A percentile compares a stretch with the other conserved stretches of the same genome.
Evolutionary conservation across 30 jellyfish, hydroid and myxozoan genomes (phyloP).

Genomic region (Aurelia coerulea): DNA sequence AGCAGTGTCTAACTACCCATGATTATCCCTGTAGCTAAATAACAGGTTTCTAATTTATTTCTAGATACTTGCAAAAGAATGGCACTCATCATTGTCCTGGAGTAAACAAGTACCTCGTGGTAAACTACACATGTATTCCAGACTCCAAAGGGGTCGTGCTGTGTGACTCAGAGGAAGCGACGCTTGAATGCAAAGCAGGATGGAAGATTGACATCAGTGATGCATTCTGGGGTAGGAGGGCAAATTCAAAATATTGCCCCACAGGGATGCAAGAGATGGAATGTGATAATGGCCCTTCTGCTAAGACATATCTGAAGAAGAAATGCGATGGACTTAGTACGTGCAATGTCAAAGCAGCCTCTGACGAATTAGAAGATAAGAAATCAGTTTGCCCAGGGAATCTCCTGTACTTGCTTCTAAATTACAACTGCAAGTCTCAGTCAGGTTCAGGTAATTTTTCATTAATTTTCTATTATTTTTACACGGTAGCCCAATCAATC

Average conservation of each 20-base stretch:
- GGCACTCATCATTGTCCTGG: constrained; percentile 97
- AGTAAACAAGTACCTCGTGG: constrained; percentile 89
- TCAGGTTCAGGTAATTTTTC: not conserved
- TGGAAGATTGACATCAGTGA: constrained; percentile 93
- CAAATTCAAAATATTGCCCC: constrained; percentile 86
- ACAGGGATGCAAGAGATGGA: constrained; percentile 88
- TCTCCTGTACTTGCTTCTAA: constrained; percentile 79
- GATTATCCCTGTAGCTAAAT: too few relatives aligned
- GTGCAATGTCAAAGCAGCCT: constrained; percentile 80
- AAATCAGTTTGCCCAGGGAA: constrained; percentile 72
- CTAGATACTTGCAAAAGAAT: constrained; percentile 83
- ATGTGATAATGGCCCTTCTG: constrained; percentile 84
- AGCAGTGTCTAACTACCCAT: too few relatives aligned
- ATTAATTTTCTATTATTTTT: too few relatives aligned
- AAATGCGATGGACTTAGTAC: constrained; percentile 86
- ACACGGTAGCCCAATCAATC: too few relatives aligned
- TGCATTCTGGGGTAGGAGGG: constrained; percentile 97
- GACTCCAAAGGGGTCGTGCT: constrained; percentile 95
- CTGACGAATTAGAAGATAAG: constrained; percentile 78
- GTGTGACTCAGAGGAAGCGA: constrained; percentile 93
- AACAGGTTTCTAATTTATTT: not conserved
- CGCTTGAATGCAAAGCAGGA: constrained; percentile 91
- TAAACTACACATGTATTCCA: constrained; percentile 94
- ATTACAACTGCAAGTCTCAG: constrained; percentile 83
- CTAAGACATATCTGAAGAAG: constrained; percentile 62